phyloP scores from a whole-genome alignment of 2,113 vertebrate genomes.

The Charadrius vociferus region DNA sequence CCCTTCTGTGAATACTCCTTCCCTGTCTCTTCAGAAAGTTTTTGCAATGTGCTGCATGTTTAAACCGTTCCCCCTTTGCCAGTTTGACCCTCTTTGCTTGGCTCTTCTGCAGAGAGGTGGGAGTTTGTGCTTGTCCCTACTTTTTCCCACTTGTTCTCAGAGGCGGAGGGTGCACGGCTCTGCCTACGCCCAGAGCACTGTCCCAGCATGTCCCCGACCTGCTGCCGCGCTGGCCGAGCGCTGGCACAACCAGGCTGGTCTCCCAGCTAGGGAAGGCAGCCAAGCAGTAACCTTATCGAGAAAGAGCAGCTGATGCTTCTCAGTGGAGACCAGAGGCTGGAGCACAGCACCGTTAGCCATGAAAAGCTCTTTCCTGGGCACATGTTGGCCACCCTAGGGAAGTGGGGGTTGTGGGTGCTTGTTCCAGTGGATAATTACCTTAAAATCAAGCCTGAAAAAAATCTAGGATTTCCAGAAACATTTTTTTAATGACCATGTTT shows the following conservation, averaged over 20 bases:
- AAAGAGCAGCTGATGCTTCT: not conserved
- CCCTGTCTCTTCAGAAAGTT: not conserved
- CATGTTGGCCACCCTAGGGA: not conserved
- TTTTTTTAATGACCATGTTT: not conserved
- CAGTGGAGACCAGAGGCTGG: not conserved
- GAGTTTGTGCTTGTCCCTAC: not conserved
- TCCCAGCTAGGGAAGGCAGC: not conserved
- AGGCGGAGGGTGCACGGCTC: accelerated
- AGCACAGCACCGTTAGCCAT: not conserved
- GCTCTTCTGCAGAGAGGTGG: not conserved
- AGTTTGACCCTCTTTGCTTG: not conserved
- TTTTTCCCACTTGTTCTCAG: not conserved
- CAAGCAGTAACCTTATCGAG: not conserved
- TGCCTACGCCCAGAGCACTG: not conserved
- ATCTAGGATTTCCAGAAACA: not conserved
- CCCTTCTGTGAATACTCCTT: not conserved
- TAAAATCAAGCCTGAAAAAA: not conserved
- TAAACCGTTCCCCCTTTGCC: not conserved
- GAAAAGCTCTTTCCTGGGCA: not conserved
- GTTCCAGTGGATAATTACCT: not conserved
- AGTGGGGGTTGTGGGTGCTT: not conserved
- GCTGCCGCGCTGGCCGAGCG: not conserved
- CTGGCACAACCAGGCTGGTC: not conserved
- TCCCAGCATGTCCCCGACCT: not conserved
- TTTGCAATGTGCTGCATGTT: not conserved